A percentile compares a stretch with the other conserved stretches of the same genome.
These are phyloP conservation scores for Tupiocoris notatus DNA, from an alignment of 2,888 invertebrate genomes.

Conservation along the genomic window DNA sequence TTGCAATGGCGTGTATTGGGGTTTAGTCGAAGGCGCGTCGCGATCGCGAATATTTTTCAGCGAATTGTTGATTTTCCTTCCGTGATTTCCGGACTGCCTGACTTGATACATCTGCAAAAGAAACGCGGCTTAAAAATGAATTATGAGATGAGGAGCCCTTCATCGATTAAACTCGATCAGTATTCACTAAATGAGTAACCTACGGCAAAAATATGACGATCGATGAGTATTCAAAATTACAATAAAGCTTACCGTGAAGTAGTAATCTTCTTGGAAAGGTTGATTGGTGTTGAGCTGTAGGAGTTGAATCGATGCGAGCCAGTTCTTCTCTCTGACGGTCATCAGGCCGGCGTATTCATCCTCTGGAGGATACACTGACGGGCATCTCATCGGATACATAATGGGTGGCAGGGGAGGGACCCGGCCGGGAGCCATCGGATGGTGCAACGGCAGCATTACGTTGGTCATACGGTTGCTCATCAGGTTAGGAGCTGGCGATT, in stretches of 20 bases:
- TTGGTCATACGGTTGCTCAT: slow-evolving; percentile 15
- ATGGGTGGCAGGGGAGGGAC: slow-evolving; percentile 16
- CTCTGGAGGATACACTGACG: slow-evolving; percentile 46
- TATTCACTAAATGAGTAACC: too few relatives aligned
- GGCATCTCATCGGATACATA: slow-evolving; percentile 5
- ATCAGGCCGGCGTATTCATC: slow-evolving; percentile 91
- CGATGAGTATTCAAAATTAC: too few relatives aligned
- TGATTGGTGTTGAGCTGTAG: slow-evolving; percentile 91
- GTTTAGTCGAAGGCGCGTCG: slow-evolving; percentile 53
- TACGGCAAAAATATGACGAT: too few relatives aligned
- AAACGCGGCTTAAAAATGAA: too few relatives aligned
- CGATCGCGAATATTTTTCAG: slow-evolving; percentile 53
- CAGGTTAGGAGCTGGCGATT: slow-evolving; percentile 16
- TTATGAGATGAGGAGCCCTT: background rate
- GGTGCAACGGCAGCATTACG: slow-evolving; percentile 21
- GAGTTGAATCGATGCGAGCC: slow-evolving; percentile 93
- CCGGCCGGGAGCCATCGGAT: slow-evolving; percentile 35
- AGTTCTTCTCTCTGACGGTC: slow-evolving; percentile 91
- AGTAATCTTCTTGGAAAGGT: slow-evolving; percentile 95
- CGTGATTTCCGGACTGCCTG: slow-evolving; percentile 54
- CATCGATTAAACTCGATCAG: background rate
- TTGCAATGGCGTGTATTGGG: slow-evolving; percentile 76
- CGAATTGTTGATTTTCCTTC: slow-evolving; percentile 58
- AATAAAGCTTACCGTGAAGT: slow-evolving; percentile 72
- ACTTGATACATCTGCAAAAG: slow-evolving; percentile 54